Percentiles rank a stretch among this genome's conserved stretches.
Conservation (phyloP, 2,113 vertebrate species). For the Cyanistes caeruleus region DNA sequence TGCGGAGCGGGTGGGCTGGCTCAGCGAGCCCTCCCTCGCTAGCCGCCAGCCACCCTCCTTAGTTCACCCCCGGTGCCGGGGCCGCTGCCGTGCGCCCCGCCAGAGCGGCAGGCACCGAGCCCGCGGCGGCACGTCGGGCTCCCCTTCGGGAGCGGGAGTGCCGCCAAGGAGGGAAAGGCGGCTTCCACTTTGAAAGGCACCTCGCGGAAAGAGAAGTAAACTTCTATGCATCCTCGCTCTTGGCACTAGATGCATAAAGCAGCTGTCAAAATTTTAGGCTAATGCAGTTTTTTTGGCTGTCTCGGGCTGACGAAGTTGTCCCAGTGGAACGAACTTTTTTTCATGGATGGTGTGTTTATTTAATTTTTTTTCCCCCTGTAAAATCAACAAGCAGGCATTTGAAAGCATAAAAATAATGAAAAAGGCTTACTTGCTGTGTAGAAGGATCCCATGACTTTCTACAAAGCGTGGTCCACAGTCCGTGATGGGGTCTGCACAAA, state of each 20-base stretch:
- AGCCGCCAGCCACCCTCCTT: no score
- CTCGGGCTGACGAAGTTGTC: neutral
- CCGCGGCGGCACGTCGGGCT: neutral
- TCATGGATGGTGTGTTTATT: neutral
- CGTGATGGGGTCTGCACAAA: neutral
- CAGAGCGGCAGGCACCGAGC: neutral
- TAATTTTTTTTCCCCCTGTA: neutral
- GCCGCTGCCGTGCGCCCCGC: neutral
- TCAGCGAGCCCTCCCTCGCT: neutral
- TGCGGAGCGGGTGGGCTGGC: neutral
- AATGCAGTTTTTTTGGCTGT: neutral
- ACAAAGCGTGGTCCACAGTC: accelerated
- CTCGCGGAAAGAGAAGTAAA: neutral
- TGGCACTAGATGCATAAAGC: neutral
- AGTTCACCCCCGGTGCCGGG: neutral
- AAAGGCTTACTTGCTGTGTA: neutral
- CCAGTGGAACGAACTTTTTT: neutral
- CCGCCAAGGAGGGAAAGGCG: neutral
- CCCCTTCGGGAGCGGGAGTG: neutral
- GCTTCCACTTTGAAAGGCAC: neutral
- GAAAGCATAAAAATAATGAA: neutral
- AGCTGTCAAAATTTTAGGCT: neutral
- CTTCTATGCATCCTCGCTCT: neutral
- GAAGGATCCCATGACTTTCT: neutral
- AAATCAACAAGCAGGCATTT: neutral